Percentiles rank a stretch among this genome's conserved stretches.
Evolutionary conservation across 2,888 invertebrate genomes (phyloP).

Genomic region (Mermis nigrescens): DNA sequence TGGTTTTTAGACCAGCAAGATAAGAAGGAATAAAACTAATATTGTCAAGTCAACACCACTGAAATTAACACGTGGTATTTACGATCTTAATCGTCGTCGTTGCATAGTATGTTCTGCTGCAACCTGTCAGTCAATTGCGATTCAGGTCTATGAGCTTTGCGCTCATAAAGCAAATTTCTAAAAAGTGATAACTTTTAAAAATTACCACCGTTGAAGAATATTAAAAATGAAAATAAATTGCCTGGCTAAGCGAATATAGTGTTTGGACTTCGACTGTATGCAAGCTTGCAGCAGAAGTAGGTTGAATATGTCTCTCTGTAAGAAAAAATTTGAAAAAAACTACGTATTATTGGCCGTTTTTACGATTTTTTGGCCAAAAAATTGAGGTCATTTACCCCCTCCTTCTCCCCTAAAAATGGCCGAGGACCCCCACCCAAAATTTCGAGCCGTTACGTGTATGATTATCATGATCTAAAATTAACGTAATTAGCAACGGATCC

Average conservation of each 20-base stretch:
- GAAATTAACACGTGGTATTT: no score
- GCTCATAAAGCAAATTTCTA: not conserved
- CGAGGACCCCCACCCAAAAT: not conserved
- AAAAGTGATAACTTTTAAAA: not conserved
- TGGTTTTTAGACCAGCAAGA: no score
- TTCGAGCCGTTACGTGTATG: no score
- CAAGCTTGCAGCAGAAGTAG: not conserved
- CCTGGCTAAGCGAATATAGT: not conserved
- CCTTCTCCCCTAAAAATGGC: not conserved
- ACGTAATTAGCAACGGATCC: no score
- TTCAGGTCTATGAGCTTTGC: not conserved
- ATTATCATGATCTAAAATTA: no score
- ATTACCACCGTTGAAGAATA: not conserved
- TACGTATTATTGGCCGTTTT: not conserved
- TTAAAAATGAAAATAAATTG: not conserved
- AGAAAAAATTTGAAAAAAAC: not conserved
- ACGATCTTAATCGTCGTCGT: no score
- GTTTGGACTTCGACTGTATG: not conserved
- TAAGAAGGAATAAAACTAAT: no score
- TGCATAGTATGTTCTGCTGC: no score
- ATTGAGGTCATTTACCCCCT: no score
- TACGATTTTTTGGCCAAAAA: no score
- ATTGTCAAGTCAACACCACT: no score
- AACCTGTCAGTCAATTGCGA: not conserved
- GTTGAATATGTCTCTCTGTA: constrained; percentile 2